Conservation (phyloP, 2,888 invertebrate species). For the Polyommatus icarus region DNA sequence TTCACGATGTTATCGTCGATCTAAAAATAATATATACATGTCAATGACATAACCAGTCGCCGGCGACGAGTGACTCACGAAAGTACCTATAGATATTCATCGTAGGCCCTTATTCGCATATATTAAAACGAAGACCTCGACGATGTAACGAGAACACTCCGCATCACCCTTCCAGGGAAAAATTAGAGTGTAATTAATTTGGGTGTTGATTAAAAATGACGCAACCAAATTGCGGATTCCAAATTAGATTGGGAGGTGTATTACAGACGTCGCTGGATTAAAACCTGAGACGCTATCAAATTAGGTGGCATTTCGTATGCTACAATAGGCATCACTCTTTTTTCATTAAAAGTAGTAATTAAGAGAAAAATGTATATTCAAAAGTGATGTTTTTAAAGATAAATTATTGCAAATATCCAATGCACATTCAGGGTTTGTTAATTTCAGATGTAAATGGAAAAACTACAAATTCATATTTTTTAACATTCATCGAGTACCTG, state of each 20-base stretch:
- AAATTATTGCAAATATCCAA: too few relatives aligned
- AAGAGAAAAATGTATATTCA: not conserved
- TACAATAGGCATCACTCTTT: not conserved
- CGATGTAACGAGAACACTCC: not conserved
- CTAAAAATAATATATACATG: constrained; percentile 51
- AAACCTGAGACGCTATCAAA: not conserved
- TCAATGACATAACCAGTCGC: constrained; percentile 44
- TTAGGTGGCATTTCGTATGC: not conserved
- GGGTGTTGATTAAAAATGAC: constrained; percentile 19
- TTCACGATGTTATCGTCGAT: constrained; percentile 70
- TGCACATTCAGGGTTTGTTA: too few relatives aligned
- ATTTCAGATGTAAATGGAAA: too few relatives aligned
- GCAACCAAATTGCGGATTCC: constrained; percentile 6
- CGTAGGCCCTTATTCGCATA: constrained; percentile 23
- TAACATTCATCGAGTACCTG: too few relatives aligned
- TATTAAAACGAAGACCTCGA: constrained; percentile 11
- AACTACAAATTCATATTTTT: too few relatives aligned
- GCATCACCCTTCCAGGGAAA: constrained; percentile 8
- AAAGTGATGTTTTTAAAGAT: not conserved
- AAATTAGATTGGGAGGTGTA: not conserved
- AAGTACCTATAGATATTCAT: constrained; percentile 40
- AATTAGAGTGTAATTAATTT: constrained; percentile 23
- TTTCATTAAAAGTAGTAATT: not conserved
- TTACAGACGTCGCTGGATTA: not conserved
- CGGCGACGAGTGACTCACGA: constrained; percentile 41